These are phyloP conservation scores for Leptodactylus fuscus DNA, from an alignment of 2,113 vertebrate genomes.

Conservation along the genomic window DNA sequence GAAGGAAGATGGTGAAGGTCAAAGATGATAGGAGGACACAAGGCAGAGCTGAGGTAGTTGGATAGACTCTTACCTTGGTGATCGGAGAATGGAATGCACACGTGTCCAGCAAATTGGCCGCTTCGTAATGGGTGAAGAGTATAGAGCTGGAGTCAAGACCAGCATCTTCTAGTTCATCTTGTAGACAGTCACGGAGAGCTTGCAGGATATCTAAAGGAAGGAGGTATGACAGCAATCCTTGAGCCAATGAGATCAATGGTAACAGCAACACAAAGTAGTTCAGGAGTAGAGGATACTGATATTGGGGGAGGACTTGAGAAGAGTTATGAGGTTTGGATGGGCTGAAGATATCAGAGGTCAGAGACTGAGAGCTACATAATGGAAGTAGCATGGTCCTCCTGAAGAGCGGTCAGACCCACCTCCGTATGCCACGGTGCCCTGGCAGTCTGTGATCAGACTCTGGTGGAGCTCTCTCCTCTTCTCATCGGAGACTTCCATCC, in stretches of 20 bases:
- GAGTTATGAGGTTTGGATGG: not conserved
- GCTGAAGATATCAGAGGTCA: no score
- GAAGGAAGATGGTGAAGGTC: conserved; percentile 15
- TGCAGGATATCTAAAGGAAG: conserved; percentile 81
- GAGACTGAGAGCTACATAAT: not conserved
- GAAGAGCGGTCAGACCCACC: conserved; percentile 68
- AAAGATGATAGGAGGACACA: not conserved
- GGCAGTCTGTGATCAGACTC: conserved; percentile 81
- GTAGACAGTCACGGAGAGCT: conserved; percentile 76
- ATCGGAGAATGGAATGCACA: conserved; percentile 88
- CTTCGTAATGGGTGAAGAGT: conserved; percentile 85
- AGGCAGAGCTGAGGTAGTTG: no score
- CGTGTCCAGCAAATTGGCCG: conserved; percentile 86
- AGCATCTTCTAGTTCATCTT: conserved; percentile 79
- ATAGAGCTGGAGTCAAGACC: conserved; percentile 76
- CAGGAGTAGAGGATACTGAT: not conserved
- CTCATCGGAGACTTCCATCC: conserved; percentile 83
- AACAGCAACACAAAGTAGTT: not conserved
- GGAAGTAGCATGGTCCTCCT: not conserved
- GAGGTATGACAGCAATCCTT: not conserved
- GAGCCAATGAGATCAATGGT: not conserved
- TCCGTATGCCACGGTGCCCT: conserved; percentile 88
- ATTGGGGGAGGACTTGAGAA: not conserved
- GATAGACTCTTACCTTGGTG: conserved; percentile 62
- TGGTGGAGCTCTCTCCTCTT: conserved; percentile 79